Percentiles rank a stretch among this genome's conserved stretches.
Evolutionary conservation across 2,888 invertebrate genomes (phyloP).

Genomic region (Elmis aenea): DNA sequence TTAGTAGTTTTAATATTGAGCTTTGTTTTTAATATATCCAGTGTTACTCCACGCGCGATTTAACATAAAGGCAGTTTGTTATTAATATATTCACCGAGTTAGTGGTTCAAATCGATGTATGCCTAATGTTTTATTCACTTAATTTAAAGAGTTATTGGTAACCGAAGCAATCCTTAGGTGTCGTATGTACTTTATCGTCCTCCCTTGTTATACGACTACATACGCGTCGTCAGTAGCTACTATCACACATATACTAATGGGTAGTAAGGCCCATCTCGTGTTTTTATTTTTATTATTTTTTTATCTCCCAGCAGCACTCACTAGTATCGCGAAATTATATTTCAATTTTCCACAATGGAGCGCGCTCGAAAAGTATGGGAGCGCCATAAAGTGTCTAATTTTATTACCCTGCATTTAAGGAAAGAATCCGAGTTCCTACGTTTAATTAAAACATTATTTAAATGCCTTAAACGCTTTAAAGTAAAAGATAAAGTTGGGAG

Average conservation of each 20-base stretch:
- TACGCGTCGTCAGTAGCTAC: slow-evolving; percentile 31
- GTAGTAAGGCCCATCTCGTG: slow-evolving; percentile 35
- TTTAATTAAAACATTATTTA: slow-evolving; percentile 18
- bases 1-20: too few species aligned
- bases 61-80: too few species aligned
- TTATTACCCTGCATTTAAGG: too few species aligned
- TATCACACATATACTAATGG: slow-evolving; percentile 42
- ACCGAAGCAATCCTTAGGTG: slow-evolving; percentile 22
- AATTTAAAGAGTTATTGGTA: too few species aligned
- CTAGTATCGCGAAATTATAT: slow-evolving; percentile 39
- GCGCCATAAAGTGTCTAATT: too few species aligned
- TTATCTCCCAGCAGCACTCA: slow-evolving; percentile 39
- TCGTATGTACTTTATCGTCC: slow-evolving; percentile 29
- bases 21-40: too few species aligned
- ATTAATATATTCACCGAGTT: too few species aligned
- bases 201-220: slow-evolving; percentile 35
- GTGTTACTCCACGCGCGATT: too few species aligned
- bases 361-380: not conserved
- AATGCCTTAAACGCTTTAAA: slow-evolving; percentile 15
- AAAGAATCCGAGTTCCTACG: too few species aligned
- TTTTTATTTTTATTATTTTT: slow-evolving; percentile 43
- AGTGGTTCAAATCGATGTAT: too few species aligned
- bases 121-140: too few species aligned
- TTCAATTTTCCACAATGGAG: slow-evolving; percentile 34
- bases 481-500: slow-evolving; percentile 16